Percentiles rank a stretch among this genome's conserved stretches.
These are phyloP conservation scores for Ormia ochracea DNA, from an alignment of 2,888 invertebrate species.

Conservation along the genomic window DNA sequence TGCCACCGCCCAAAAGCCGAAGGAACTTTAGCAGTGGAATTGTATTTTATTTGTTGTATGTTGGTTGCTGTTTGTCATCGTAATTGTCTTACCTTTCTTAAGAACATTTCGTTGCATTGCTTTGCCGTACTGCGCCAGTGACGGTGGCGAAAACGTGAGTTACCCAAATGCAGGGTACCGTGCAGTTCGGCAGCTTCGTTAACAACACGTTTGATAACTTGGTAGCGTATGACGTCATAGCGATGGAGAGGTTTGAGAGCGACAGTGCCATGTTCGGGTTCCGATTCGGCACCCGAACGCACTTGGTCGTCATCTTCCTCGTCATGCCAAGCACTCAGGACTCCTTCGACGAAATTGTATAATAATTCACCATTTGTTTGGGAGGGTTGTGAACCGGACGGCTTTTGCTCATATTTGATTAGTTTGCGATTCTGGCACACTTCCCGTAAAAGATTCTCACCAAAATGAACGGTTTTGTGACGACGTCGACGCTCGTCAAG, in stretches of 20 bases:
- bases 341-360: constrained; percentile 88
- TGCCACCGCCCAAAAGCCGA: background rate
- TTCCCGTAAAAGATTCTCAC: constrained; percentile 85
- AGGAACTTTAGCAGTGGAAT: background rate
- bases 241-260: constrained; percentile 76
- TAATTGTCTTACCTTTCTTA: constrained; percentile 88
- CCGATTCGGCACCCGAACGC: constrained; percentile 85
- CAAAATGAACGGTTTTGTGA: constrained; percentile 88
- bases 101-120: constrained; percentile 91
- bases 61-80: too few relatives aligned
- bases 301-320: constrained; percentile 81
- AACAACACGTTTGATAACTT: constrained; percentile 83
- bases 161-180: constrained; percentile 83
- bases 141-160: constrained; percentile 85
- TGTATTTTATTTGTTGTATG: background rate
- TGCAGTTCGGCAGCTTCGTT: constrained; percentile 84
- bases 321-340: constrained; percentile 87
- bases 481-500: constrained; percentile 83
- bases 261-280: constrained; percentile 82
- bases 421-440: constrained; percentile 84
- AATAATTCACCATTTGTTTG: constrained; percentile 88
- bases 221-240: constrained; percentile 81
- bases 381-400: constrained; percentile 78
- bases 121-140: constrained; percentile 92
- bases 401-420: constrained; percentile 76